Base-by-base conservation (phyloP, 2,113 vertebrate species). In the Amphiprion ocellaris region DNA sequence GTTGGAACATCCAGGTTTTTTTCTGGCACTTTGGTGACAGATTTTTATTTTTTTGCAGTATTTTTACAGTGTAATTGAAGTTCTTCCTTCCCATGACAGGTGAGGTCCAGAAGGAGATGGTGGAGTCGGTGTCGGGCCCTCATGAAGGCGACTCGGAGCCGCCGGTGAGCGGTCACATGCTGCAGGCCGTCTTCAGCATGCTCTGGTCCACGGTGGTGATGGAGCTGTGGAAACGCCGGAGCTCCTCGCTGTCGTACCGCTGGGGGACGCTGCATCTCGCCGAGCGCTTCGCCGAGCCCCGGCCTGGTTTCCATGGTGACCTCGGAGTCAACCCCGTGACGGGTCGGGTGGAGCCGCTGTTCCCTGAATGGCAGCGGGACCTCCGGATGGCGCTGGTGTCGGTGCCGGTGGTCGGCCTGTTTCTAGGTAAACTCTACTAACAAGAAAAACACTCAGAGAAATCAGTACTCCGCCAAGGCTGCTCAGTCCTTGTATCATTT, bases 211-310 rank as follows among this genome's bases (percentile, higher is more conserved):
- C 95, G 0, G 77, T 96, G 30, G 63, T 95, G 41, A 93, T 96
- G 82, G 95, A 96, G 92, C 33, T 96, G 69, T 96, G 95, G 95
- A 96, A 96, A 60, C 90, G 95, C 2, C 90, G 94, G 8, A 96
- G 94, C 66, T 58, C 93, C 3, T 61, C 88, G 1, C 84, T 94
- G 15, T 93, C 95, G 10, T 95, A 95, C 89, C 86, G 73, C 30
- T 96, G 95, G 95, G 95, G 95, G 9, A 93, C 89, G 10, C 62
- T 94, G 69, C 73, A 92, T 41, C 90, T 95, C 1, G 85, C 94
- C 0, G 94, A 94, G 46, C 92, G 91, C 37, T 96, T 95, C 1
- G 92, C 95, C 0, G 94, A 95, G 61, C 95, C 95, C 1, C 90
- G 95, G 3, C 94, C 94, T 0, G 90, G 86, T 33, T 96, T 93